Conservation (phyloP, 2,888 invertebrate species). For the Siphonodentalium dalli region DNA sequence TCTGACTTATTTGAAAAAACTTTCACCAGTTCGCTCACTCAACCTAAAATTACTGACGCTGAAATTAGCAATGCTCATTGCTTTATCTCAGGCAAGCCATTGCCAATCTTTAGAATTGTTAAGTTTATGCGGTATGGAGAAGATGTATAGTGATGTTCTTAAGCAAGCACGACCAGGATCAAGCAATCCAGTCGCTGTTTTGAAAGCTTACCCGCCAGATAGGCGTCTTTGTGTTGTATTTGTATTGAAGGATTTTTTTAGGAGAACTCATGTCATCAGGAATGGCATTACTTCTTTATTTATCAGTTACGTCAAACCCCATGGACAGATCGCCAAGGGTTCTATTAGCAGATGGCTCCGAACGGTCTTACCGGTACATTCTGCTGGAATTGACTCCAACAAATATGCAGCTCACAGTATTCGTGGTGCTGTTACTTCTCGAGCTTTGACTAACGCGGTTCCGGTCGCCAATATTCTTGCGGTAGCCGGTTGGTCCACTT, state of each 20-base stretch:
- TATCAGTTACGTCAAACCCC: slow-evolving; percentile 20
- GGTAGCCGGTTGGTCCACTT: no score
- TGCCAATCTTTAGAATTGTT: slow-evolving; percentile 6
- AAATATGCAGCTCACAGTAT: neutral
- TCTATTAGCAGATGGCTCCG: slow-evolving; percentile 1
- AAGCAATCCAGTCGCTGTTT: no score
- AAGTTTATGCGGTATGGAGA: slow-evolving; percentile 1
- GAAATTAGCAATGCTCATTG: slow-evolving; percentile 18
- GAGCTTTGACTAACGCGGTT: no score
- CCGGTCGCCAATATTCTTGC: neutral
- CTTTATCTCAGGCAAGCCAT: slow-evolving; percentile 15
- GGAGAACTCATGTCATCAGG: slow-evolving; percentile 14
- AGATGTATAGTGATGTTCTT: slow-evolving; percentile 9
- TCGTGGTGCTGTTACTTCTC: neutral
- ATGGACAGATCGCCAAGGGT: slow-evolving; percentile 11
- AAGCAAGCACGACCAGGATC: no score
- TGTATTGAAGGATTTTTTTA: slow-evolving; percentile 23
- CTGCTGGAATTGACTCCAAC: neutral
- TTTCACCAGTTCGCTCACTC: slow-evolving; percentile 2
- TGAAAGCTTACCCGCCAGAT: slow-evolving; percentile 19
- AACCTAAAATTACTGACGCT: slow-evolving; percentile 6
- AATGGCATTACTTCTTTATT: slow-evolving; percentile 8
- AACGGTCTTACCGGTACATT: neutral
- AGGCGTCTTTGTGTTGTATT: slow-evolving; percentile 23
- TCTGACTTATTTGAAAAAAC: slow-evolving; percentile 6